Percentiles rank a stretch among this genome's conserved stretches.
Conservation (phyloP, 2,113 vertebrate species). For the Microcebus tavaratra region DNA sequence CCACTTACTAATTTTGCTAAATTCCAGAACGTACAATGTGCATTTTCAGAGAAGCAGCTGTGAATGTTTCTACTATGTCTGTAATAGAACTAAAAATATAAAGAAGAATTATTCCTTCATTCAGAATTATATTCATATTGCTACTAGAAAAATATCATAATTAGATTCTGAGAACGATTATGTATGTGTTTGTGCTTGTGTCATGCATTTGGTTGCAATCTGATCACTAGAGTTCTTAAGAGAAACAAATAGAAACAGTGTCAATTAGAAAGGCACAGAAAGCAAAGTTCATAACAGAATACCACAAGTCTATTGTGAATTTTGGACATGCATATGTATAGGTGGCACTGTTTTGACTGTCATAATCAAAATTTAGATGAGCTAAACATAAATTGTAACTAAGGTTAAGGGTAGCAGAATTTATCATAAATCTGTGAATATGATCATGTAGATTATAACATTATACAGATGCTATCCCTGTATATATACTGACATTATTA, state of each 20-base stretch:
- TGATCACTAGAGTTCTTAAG: neutral
- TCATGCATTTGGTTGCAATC: neutral
- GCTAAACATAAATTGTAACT: neutral
- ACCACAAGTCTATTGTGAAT: neutral
- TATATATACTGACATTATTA: neutral
- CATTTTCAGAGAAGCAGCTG: neutral
- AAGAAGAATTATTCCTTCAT: neutral
- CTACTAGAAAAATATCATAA: neutral
- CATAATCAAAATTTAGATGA: neutral
- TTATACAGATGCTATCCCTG: neutral
- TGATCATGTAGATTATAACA: neutral
- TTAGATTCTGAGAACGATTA: neutral
- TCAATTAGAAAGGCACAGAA: neutral
- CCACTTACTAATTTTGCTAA: neutral
- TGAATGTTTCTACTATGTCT: neutral
- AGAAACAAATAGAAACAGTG: neutral
- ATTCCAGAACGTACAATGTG: neutral
- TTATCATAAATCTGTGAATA: neutral
- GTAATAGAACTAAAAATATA: neutral
- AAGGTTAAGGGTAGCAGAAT: neutral
- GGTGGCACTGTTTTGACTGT: neutral
- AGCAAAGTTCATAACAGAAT: neutral
- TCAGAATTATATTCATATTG: neutral
- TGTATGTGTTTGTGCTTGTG: neutral
- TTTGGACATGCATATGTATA: neutral